A percentile compares a stretch with the other conserved stretches of the same genome.
These are phyloP conservation scores for Caenorhabditis sulstoni DNA, from an alignment of 2,888 invertebrate species.

Conservation along the genomic window DNA sequence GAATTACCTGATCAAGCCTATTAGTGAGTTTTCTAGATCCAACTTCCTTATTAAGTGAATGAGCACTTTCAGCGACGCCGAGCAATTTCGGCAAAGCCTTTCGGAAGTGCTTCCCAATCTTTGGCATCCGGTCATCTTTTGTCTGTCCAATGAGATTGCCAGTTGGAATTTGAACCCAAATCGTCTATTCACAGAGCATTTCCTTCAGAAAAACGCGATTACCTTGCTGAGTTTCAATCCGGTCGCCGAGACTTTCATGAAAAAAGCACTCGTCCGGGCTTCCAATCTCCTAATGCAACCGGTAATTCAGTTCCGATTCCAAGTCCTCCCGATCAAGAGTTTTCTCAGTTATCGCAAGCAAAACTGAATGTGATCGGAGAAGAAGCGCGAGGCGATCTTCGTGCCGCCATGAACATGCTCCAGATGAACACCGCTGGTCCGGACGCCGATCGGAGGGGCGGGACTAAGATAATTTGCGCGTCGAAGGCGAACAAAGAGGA, in stretches of 20 bases:
- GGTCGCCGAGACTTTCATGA: slow-evolving; percentile 44
- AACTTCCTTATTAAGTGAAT: neutral
- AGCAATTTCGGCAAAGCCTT: slow-evolving; percentile 24
- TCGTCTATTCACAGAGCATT: slow-evolving; percentile 21
- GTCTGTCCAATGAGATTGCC: slow-evolving; percentile 39
- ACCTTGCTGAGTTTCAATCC: slow-evolving; percentile 37
- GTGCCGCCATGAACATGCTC: slow-evolving; percentile 52
- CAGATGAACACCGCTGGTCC: slow-evolving; percentile 38
- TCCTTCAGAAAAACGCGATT: slow-evolving; percentile 34
- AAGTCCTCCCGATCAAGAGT: no score
- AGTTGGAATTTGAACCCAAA: slow-evolving; percentile 47
- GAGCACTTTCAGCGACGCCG: slow-evolving; percentile 23
- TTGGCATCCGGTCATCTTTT: slow-evolving; percentile 41
- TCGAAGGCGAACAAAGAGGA: slow-evolving; percentile 49
- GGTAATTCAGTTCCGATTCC: slow-evolving; percentile 1
- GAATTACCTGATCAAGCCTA: slow-evolving; percentile 47
- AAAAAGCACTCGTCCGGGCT: slow-evolving; percentile 39
- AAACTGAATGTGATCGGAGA: slow-evolving; percentile 25
- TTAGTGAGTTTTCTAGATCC: slow-evolving; percentile 16
- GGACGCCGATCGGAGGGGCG: slow-evolving; percentile 13
- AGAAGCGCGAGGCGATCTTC: slow-evolving; percentile 40
- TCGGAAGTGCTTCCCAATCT: slow-evolving; percentile 3
- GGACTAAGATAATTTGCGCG: slow-evolving; percentile 18
- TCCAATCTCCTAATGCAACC: slow-evolving; percentile 13
- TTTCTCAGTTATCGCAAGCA: slow-evolving; percentile 22